A percentile compares a stretch with the other conserved stretches of the same genome.
Conservation (phyloP, 2,113 vertebrate species). For the Ia io region DNA sequence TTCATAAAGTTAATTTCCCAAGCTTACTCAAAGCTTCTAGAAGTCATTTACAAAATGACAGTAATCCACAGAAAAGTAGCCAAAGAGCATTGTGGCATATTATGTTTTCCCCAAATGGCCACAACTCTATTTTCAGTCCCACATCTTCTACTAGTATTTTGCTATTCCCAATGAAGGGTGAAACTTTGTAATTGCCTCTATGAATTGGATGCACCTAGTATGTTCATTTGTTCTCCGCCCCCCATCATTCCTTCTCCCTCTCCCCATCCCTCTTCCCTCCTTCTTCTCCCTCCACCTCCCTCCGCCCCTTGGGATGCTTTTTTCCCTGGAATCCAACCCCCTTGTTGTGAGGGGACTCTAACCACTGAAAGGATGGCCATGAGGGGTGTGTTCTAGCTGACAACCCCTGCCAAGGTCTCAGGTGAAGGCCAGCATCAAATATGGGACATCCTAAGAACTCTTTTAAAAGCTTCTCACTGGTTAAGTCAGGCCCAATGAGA, state of each 20-base stretch:
- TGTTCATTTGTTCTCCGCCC: background rate
- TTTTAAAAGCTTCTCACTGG: background rate
- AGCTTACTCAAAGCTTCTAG: background rate
- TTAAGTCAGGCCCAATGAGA: background rate
- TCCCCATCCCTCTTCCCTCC: background rate
- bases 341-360: background rate
- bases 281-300: fast-evolving
- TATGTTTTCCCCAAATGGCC: background rate
- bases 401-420: background rate
- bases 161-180: background rate
- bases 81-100: background rate
- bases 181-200: background rate
- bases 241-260: background rate
- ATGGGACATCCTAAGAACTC: background rate
- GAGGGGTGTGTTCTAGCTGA: background rate
- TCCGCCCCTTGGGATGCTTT: background rate
- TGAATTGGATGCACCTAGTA: background rate
- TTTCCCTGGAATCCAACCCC: background rate
- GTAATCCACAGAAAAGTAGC: background rate
- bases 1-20: background rate
- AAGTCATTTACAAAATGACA: background rate
- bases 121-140: background rate
- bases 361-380: background rate
- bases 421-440: background rate
- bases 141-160: background rate